Base-by-base conservation (phyloP, 2,888 invertebrate species). In the Troides aeacus region DNA sequence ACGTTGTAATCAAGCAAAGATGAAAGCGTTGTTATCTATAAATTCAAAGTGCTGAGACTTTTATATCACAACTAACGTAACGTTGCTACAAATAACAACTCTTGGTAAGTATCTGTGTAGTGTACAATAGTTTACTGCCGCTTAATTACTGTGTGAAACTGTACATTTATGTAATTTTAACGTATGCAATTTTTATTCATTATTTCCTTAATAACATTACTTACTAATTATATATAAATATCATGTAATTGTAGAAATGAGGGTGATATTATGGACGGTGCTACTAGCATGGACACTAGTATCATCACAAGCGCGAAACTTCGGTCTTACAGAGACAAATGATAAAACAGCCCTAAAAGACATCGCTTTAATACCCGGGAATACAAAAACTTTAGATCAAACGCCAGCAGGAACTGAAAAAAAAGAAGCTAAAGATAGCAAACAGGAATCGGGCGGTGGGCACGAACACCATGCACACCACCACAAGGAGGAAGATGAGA, bases 401-500 rank as follows among this genome's bases (percentile, higher is more conserved):
- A 87, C 86, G 17, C 86, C 90, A n/a, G 94, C 93, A 6, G 93
- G 91, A 50, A 89, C 92, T 2, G 92, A 92, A 76, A 90, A 93
- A 75, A 89, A 92, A 69, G 89, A 93, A 72, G 84, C 87, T 8
- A 87, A 89, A 75, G 89, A 85, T 69, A 90, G 89, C 73, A 93
- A 93, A 76, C 94, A 94, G 77, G 95, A 95, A 81, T 90, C 93
- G 68, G 95, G 95, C 23, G 95, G 95, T n/a, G 96, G 96, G 0
- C 93, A 95, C 75, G 94, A 95, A 70, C 94, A 95, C 78, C 95
- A 95, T 75, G 93, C 93, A 2, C 93, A 95, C 70, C 95, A 96
- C 78, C 95, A 95, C 80, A 93, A 94, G 71, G 94, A 95, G 56
- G 94, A 96, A 79, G 96, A 95, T 0, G 95, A 95, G 73, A 96